Conservation (phyloP, 2,888 invertebrate genomes). For the Eueremaeus valkanovi region DNA sequence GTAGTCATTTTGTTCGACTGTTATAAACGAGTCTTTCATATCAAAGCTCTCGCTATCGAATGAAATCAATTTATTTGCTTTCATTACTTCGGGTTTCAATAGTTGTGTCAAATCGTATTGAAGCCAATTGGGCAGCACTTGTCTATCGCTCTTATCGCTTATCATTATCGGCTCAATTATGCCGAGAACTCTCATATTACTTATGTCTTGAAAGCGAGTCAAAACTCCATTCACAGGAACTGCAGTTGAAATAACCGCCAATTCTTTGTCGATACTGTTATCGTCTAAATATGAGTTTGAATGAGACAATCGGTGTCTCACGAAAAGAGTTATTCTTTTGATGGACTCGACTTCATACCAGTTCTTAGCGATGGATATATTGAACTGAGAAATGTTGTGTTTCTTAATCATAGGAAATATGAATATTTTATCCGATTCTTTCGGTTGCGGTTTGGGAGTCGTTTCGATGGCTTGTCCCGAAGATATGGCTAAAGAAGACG, state of each 20-base stretch:
- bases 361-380: constrained; percentile 25
- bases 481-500: not conserved
- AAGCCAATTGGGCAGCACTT: not conserved
- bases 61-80: constrained; percentile 23
- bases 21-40: constrained; percentile 31
- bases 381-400: constrained; percentile 33
- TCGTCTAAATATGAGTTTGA: not conserved
- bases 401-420: constrained; percentile 21
- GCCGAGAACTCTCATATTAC: constrained; percentile 33
- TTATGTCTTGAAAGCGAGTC: not conserved
- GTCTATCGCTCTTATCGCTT: not conserved
- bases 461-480: not conserved
- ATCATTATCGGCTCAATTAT: not conserved
- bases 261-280: constrained; percentile 2
- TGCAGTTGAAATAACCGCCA: not conserved
- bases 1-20: constrained; percentile 8
- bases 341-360: not conserved
- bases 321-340: constrained; percentile 12
- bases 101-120: constrained; percentile 38
- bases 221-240: constrained; percentile 8
- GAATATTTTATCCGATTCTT: constrained; percentile 34
- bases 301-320: not conserved
- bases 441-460: not conserved
- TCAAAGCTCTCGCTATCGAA: constrained; percentile 37
- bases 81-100: constrained; percentile 11